Conservation (phyloP, 2,797 vertebrate species). For the Limnodromus scolopaceus region DNA sequence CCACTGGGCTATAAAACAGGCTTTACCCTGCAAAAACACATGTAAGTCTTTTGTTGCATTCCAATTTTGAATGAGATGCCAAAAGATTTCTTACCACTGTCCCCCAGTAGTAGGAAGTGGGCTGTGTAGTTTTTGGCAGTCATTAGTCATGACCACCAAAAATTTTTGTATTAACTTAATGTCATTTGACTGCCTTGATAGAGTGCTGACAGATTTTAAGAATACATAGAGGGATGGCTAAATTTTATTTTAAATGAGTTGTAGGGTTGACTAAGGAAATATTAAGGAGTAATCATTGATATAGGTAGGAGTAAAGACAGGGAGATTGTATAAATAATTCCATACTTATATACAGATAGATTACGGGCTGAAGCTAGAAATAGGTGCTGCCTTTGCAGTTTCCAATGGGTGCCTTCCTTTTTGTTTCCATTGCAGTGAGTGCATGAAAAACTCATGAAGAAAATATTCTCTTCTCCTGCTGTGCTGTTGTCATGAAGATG, state of each 20-base stretch:
- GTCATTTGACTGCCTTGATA: background rate
- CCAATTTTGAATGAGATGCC: background rate
- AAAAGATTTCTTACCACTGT: background rate
- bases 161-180: background rate
- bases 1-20: background rate
- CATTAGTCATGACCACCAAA: background rate
- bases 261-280: background rate
- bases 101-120: background rate
- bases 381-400: background rate
- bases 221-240: background rate
- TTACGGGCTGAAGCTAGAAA: background rate
- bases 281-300: background rate
- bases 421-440: background rate
- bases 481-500: background rate
- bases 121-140: background rate
- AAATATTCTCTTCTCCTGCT: background rate
- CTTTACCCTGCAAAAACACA: background rate
- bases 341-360: background rate
- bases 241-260: background rate
- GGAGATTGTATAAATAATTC: background rate
- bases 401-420: background rate
- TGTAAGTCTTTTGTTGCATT: background rate
- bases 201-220: background rate
- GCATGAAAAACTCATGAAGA: background rate
- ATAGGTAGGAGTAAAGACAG: background rate